phyloP scores from a whole-genome alignment of 2,797 vertebrate genomes.

The Sebastes itinus region DNA sequence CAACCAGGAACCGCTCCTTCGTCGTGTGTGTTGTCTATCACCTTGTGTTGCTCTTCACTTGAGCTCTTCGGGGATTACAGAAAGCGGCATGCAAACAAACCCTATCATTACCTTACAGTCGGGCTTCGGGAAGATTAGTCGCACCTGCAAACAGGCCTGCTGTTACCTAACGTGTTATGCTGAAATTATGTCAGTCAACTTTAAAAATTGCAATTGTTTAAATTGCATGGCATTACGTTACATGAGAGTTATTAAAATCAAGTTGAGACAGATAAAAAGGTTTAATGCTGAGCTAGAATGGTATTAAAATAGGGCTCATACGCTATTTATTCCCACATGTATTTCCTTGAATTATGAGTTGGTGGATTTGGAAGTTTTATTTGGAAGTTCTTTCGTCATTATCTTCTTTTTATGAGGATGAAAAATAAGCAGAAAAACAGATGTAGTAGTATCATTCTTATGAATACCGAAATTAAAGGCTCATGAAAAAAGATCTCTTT shows the following conservation, averaged over 20 bases:
- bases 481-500: not conserved
- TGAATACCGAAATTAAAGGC: not conserved
- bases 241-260: not conserved
- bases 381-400: not conserved
- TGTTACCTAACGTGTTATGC: conserved; percentile 13
- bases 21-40: conserved; percentile 23
- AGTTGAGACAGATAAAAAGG: not conserved
- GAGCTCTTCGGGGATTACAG: conserved; percentile 35
- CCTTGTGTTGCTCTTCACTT: conserved; percentile 47
- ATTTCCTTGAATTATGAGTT: not conserved
- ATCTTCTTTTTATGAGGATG: not conserved
- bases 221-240: not conserved
- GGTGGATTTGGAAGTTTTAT: not conserved
- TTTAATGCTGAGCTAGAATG: not conserved
- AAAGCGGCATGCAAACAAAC: conserved; percentile 57
- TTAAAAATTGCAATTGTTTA: conserved; percentile 3
- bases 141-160: conserved; percentile 3
- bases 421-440: not conserved
- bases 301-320: not conserved
- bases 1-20: not conserved
- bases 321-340: not conserved
- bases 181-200: conserved; percentile 19
- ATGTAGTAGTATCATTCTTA: not conserved
- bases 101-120: conserved; percentile 51
- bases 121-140: conserved; percentile 47